Conservation (phyloP, 2,113 vertebrate species). For the Tyrannus savana region DNA sequence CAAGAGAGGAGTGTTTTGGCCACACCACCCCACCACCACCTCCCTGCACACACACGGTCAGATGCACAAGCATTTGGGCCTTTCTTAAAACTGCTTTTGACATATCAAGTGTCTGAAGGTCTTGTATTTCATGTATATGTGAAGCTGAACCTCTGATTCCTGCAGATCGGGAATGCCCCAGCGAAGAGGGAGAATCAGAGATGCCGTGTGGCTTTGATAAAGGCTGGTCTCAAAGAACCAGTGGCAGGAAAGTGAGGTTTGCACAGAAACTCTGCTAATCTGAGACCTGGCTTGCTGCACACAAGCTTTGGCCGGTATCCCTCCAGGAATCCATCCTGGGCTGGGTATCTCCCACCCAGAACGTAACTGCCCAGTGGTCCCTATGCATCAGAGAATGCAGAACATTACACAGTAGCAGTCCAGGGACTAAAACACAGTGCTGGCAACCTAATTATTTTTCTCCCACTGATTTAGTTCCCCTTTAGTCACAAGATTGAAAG, state of each 20-base stretch:
- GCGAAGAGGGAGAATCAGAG: background rate
- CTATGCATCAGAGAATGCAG: background rate
- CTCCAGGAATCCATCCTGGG: background rate
- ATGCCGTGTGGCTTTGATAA: background rate
- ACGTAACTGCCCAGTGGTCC: background rate
- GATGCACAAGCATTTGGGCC: background rate
- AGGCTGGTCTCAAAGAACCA: background rate
- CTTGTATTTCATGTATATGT: background rate
- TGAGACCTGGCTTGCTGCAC: background rate
- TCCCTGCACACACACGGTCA: rapidly evolving
- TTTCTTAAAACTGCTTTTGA: background rate
- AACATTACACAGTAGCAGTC: background rate
- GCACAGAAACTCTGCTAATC: background rate
- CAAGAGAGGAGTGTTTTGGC: background rate
- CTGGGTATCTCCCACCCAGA: background rate
- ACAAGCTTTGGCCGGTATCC: background rate
- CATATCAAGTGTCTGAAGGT: background rate
- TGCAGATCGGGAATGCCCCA: background rate
- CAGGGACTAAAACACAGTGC: background rate
- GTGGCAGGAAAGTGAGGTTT: background rate
- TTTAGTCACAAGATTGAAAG: background rate
- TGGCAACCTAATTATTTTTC: background rate
- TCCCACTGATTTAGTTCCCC: background rate
- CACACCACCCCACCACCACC: background rate
- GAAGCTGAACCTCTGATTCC: background rate